phyloP scores from a whole-genome alignment of 2,113 vertebrate species.

The Colossoma macropomum region DNA sequence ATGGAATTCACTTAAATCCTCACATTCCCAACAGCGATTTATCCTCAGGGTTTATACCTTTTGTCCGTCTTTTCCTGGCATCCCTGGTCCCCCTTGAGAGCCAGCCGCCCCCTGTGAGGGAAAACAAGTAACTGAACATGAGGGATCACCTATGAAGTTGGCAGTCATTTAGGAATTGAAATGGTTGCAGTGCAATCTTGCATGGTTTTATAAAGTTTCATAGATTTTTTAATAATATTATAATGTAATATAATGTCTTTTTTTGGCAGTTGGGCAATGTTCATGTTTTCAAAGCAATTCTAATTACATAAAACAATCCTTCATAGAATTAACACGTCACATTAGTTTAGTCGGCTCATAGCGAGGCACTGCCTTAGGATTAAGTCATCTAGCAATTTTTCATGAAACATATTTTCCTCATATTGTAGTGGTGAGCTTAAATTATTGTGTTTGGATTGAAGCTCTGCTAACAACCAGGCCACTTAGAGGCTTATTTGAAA shows the following conservation, averaged over 20 bases:
- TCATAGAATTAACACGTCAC: too few relatives aligned
- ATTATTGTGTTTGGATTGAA: neutral
- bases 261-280: too few relatives aligned
- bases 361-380: too few relatives aligned
- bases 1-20: neutral
- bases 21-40: neutral
- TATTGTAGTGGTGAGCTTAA: neutral
- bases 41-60: slow-evolving; percentile 73
- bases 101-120: slow-evolving; percentile 84
- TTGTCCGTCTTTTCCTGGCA: slow-evolving; percentile 85
- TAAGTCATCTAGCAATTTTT: neutral
- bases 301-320: too few relatives aligned
- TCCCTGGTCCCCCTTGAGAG: slow-evolving; percentile 81
- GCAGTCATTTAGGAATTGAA: neutral
- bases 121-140: neutral
- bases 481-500: neutral
- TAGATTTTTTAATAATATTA: too few relatives aligned
- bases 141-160: neutral
- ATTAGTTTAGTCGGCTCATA: too few relatives aligned
- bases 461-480: neutral
- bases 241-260: too few relatives aligned
- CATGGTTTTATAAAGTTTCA: too few relatives aligned
- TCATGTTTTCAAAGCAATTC: too few relatives aligned
- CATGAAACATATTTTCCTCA: neutral
- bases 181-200: neutral